Evolutionary conservation across 2,113 vertebrate genomes (phyloP).

Genomic region (Microcebus lehilahytsara): DNA sequence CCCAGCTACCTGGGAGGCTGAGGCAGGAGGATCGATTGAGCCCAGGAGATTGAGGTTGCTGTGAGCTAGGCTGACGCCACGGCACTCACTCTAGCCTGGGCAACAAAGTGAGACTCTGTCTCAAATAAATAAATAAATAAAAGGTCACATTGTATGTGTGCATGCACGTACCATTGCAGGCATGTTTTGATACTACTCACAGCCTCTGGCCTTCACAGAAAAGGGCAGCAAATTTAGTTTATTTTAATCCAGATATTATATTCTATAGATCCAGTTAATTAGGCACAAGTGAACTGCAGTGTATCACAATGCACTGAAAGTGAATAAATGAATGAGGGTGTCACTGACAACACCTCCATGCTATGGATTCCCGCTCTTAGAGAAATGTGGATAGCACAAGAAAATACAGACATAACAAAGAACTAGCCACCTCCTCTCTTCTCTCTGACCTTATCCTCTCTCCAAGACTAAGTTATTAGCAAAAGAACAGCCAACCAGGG

Average conservation of each 20-base stretch:
- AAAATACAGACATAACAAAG: background rate
- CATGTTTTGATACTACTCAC: background rate
- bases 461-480: background rate
- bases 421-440: background rate
- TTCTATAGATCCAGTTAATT: background rate
- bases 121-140: too few species aligned
- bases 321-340: background rate
- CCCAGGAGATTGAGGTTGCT: too few species aligned
- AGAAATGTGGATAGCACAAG: background rate
- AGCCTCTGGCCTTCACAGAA: background rate
- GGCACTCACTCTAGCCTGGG: too few species aligned
- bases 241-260: background rate
- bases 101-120: too few species aligned
- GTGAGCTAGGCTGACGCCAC: too few species aligned
- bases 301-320: background rate
- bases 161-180: background rate
- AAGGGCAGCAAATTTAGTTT: background rate
- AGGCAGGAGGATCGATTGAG: too few species aligned
- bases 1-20: too few species aligned
- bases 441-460: background rate
- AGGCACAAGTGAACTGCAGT: background rate
- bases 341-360: background rate
- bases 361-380: background rate
- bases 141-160: background rate
- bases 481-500: background rate